Evolutionary conservation across 2,888 invertebrate species (phyloP).

Genomic region (Drosophila anceps): DNA sequence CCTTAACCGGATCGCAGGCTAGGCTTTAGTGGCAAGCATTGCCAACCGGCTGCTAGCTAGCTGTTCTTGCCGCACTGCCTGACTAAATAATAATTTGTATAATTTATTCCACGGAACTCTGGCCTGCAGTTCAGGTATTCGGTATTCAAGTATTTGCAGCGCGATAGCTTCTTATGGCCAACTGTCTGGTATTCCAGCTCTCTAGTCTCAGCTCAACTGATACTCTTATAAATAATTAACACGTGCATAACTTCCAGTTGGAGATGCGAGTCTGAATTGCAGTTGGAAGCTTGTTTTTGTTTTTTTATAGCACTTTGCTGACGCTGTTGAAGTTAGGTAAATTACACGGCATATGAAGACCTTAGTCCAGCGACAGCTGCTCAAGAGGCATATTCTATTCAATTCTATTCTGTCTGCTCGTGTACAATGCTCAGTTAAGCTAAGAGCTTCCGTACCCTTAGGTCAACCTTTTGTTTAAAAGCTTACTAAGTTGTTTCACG

Average conservation of each 20-base stretch:
- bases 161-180: conserved; percentile 59
- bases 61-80: conserved; percentile 12
- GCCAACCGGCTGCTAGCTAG: conserved; percentile 8
- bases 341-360: conserved; percentile 26
- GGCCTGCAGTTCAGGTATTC: conserved; percentile 16
- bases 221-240: conserved; percentile 71
- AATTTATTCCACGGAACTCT: conserved; percentile 67
- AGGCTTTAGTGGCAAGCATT: background rate
- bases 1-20: conserved; percentile 47
- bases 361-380: conserved; percentile 25
- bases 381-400: background rate
- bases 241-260: conserved; percentile 56
- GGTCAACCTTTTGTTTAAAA: conserved; percentile 30
- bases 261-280: conserved; percentile 32
- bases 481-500: conserved; percentile 22
- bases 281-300: conserved; percentile 32
- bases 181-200: conserved; percentile 10
- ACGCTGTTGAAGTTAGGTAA: conserved; percentile 45
- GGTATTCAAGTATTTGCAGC: conserved; percentile 47
- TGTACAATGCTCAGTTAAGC: conserved; percentile 4
- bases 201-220: conserved; percentile 12
- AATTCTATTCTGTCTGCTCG: conserved; percentile 19
- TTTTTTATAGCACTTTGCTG: conserved; percentile 50
- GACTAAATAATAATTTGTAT: conserved; percentile 76
- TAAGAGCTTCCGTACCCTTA: conserved; percentile 32